These are phyloP conservation scores for Dastarcus helophoroides DNA, from an alignment of 2,888 invertebrate genomes.

Conservation along the genomic window DNA sequence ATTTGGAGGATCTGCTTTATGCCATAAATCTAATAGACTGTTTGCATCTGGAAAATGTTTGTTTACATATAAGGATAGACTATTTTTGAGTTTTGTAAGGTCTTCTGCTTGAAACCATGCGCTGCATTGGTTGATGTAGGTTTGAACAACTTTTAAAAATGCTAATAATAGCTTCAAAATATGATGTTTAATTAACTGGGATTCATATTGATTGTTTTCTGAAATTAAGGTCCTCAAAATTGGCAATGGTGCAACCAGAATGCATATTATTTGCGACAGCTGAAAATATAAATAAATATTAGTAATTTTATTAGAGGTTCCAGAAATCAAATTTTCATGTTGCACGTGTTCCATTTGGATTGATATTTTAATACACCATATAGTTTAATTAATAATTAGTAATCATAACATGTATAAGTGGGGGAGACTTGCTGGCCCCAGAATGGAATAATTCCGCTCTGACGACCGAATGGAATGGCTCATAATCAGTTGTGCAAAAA, in stretches of 20 bases:
- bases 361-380: too few relatives aligned
- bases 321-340: too few relatives aligned
- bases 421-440: too few relatives aligned
- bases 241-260: constrained; percentile 25
- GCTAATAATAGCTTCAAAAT: constrained; percentile 28
- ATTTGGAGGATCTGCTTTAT: constrained; percentile 16
- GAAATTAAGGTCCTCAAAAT: constrained; percentile 26
- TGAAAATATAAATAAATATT: too few relatives aligned
- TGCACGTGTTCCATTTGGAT: too few relatives aligned
- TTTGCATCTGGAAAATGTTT: constrained; percentile 31
- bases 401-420: too few relatives aligned
- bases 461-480: too few relatives aligned
- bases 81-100: constrained; percentile 14
- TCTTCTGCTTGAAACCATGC: constrained; percentile 15
- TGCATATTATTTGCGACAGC: constrained; percentile 27
- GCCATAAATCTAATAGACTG: constrained; percentile 31
- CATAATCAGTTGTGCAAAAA: too few relatives aligned
- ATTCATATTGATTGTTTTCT: constrained; percentile 18
- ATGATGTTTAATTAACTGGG: constrained; percentile 35
- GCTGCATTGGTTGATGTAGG: constrained; percentile 15
- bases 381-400: too few relatives aligned
- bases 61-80: constrained; percentile 19
- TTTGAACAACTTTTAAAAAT: constrained; percentile 20
- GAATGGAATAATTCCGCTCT: too few relatives aligned
- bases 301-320: too few relatives aligned